phyloP scores from a whole-genome alignment of 1,140 invertebrate species.

The Brachystomella parvula region DNA sequence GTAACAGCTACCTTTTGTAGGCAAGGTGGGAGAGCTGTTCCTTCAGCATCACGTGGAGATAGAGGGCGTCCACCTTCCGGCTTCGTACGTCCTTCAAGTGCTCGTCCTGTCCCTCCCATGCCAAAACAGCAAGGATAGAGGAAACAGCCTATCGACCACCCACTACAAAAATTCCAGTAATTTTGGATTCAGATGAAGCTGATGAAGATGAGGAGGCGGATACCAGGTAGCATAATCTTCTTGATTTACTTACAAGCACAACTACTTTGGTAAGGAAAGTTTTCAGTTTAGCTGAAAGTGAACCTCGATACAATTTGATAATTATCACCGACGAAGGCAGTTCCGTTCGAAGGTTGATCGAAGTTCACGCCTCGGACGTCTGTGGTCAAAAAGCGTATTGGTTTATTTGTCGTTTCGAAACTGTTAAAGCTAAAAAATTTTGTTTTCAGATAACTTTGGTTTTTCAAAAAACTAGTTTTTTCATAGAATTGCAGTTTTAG shows the following conservation, averaged over 20 bases:
- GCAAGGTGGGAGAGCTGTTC: no score
- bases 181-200: background rate
- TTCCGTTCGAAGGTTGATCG: no score
- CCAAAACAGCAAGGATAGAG: slow-evolving; percentile 34
- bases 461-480: no score
- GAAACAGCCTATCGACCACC: slow-evolving; percentile 8
- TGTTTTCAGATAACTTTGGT: background rate
- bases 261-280: background rate
- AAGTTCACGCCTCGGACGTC: no score
- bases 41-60: background rate
- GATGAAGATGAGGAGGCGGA: background rate
- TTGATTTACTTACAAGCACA: background rate
- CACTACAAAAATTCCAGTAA: slow-evolving; percentile 8
- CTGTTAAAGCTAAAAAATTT: background rate
- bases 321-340: background rate
- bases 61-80: background rate
- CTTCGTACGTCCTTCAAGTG: slow-evolving; percentile 52
- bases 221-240: background rate
- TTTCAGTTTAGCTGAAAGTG: no score
- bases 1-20: no score
- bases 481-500: no score
- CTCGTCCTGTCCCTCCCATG: slow-evolving; percentile 40
- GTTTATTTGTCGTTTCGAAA: no score
- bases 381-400: no score
- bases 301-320: no score